Conservation (phyloP, 2,888 invertebrate genomes). For the Stenodema calcarata region DNA sequence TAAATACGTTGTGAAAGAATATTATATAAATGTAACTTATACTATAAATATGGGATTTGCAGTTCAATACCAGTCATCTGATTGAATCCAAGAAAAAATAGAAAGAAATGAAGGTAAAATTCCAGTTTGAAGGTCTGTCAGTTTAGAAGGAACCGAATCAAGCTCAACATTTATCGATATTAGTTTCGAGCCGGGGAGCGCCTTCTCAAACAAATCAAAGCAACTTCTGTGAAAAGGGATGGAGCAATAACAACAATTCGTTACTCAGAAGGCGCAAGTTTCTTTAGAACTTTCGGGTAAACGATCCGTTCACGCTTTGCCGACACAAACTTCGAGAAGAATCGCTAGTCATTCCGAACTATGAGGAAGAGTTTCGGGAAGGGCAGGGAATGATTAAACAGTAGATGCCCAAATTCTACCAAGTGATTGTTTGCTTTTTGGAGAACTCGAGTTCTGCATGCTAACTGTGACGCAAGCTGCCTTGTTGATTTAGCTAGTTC, state of each 20-base stretch:
- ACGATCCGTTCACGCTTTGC: constrained; percentile 15
- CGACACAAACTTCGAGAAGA: not conserved
- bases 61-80: too few species aligned
- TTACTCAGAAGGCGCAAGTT: constrained; percentile 20
- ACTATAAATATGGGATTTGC: too few species aligned
- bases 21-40: too few species aligned
- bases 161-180: constrained; percentile 3
- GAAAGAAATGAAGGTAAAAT: not conserved
- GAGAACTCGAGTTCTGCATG: not conserved
- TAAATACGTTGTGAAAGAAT: too few species aligned
- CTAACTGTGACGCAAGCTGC: not conserved
- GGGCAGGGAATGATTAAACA: not conserved
- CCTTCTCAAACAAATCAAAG: not conserved
- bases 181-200: not conserved
- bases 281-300: not conserved
- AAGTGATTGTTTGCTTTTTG: not conserved
- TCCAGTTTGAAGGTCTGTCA: not conserved
- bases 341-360: constrained; percentile 19
- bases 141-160: not conserved
- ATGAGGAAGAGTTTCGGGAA: not conserved
- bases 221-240: not conserved
- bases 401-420: not conserved
- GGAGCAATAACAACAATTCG: constrained; percentile 12
- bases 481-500: not conserved
- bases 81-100: too few species aligned